These are phyloP conservation scores for Atractosteus spatula DNA, from an alignment of 2,113 vertebrate species.

Conservation along the genomic window DNA sequence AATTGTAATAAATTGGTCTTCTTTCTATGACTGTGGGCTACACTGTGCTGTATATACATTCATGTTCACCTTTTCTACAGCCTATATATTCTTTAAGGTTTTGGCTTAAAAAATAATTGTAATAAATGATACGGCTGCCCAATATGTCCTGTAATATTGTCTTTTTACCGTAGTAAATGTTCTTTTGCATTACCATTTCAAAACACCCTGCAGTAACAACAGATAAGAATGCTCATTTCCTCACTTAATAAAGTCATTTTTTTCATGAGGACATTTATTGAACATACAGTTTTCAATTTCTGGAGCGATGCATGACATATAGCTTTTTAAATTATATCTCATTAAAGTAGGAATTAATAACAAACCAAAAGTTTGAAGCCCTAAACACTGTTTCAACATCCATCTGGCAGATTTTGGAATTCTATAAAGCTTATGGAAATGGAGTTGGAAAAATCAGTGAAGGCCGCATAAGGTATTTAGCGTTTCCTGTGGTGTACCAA, in stretches of 20 bases:
- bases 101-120: too few species aligned
- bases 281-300: too few species aligned
- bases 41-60: neutral
- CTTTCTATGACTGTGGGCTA: conserved; percentile 22
- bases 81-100: too few species aligned
- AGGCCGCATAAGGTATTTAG: conserved; percentile 18
- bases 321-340: too few species aligned
- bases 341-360: too few species aligned
- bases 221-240: too few species aligned
- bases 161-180: neutral
- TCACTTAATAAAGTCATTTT: too few species aligned
- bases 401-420: neutral
- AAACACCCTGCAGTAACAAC: neutral
- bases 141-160: neutral
- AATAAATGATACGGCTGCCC: too few species aligned
- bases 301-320: too few species aligned
- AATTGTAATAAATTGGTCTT: conserved; percentile 11
- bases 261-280: too few species aligned
- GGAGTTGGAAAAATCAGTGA: conserved; percentile 17
- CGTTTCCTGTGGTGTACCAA: conserved; percentile 15
- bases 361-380: too few species aligned
- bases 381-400: neutral
- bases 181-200: neutral
- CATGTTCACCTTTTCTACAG: too few species aligned
- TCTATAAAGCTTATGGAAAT: conserved; percentile 32